Conservation (phyloP, 2,888 invertebrate species). For the Orthonevra nobilis region DNA sequence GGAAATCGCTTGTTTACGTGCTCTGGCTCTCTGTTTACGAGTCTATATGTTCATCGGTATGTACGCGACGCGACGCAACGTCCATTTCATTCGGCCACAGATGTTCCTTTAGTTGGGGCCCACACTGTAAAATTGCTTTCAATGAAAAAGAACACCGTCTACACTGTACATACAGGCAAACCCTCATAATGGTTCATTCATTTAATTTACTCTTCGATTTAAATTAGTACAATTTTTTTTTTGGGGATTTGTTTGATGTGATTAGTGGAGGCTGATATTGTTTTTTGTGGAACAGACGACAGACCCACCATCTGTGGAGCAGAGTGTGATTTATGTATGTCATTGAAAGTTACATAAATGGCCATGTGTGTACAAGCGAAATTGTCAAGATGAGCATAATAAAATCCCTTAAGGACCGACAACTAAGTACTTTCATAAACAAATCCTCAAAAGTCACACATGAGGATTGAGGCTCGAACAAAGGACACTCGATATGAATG, state of each 20-base stretch:
- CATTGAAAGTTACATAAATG: conserved; percentile 28
- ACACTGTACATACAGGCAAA: conserved; percentile 16
- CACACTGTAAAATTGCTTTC: conserved; percentile 51
- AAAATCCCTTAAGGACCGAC: conserved; percentile 6
- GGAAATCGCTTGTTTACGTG: conserved; percentile 70
- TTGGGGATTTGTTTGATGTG: conserved; percentile 20
- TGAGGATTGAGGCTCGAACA: conserved; percentile 17
- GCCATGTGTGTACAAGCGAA: neutral
- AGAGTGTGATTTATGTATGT: conserved; percentile 13
- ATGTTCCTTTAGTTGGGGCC: conserved; percentile 59
- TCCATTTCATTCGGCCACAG: conserved; percentile 44
- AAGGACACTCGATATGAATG: conserved; percentile 27
- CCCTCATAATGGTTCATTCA: conserved; percentile 64
- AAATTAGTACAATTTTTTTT: conserved; percentile 34
- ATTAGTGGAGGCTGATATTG: neutral
- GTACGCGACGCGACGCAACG: conserved; percentile 28
- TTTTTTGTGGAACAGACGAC: neutral
- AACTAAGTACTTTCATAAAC: conserved; percentile 44
- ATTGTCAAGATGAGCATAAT: neutral
- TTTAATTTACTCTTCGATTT: conserved; percentile 60
- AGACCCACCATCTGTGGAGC: conserved; percentile 12
- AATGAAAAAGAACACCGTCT: conserved; percentile 46
- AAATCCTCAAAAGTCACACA: conserved; percentile 51
- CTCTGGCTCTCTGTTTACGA: conserved; percentile 44
- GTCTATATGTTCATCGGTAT: conserved; percentile 15